Percentiles rank a stretch among this genome's conserved stretches.
These are phyloP conservation scores for Balearica regulorum DNA, from an alignment of 2,797 vertebrate species.

Conservation along the genomic window DNA sequence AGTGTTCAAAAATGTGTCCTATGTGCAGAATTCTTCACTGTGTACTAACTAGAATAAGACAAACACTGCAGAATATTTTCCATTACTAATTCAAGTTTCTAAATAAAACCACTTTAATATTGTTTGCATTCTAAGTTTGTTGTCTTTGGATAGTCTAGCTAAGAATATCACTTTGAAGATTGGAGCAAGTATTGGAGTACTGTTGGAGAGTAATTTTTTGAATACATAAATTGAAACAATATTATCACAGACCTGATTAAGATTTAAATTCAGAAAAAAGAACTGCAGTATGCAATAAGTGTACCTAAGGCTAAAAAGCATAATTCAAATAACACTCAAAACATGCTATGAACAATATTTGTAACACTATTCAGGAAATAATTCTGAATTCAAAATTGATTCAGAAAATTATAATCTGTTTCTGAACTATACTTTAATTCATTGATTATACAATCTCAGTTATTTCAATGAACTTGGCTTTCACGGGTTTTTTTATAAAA, in stretches of 20 bases:
- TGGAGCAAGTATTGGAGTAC: background rate
- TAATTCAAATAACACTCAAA: background rate
- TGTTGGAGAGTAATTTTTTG: background rate
- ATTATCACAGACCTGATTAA: background rate
- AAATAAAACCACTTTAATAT: conserved; percentile 30
- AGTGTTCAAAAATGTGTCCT: conserved; percentile 2
- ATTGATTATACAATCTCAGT: background rate
- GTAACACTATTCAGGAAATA: background rate
- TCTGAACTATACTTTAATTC: background rate
- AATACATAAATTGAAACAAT: background rate
- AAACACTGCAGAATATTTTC: conserved; percentile 25
- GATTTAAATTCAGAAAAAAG: background rate
- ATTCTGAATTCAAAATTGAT: background rate
- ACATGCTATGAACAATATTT: background rate
- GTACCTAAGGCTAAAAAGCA: background rate
- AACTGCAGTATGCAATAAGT: background rate
- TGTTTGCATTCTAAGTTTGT: background rate
- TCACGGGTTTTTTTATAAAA: background rate
- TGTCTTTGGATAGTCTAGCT: background rate
- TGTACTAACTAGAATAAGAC: conserved; percentile 2
- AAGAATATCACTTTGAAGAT: background rate
- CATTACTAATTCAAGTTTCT: conserved; percentile 22
- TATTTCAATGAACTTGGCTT: background rate
- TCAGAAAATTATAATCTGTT: background rate
- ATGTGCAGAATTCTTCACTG: conserved; percentile 2